These are phyloP conservation scores for Acanthiza pusilla DNA, from an alignment of 2,797 vertebrate genomes.

Conservation along the genomic window DNA sequence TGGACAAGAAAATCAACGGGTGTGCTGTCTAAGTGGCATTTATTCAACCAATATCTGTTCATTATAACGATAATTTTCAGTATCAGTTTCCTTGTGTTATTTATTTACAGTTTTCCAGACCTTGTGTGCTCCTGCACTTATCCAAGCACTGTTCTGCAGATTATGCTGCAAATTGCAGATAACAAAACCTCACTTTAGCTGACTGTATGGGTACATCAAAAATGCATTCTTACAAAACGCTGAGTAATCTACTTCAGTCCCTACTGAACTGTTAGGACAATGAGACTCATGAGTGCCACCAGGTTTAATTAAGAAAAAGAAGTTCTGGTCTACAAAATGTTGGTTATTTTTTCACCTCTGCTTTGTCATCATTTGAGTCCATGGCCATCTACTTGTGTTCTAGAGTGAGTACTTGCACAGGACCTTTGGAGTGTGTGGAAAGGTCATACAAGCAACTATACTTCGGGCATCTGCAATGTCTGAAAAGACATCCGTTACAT, in stretches of 20 bases:
- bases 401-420: background rate
- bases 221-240: background rate
- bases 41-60: background rate
- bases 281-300: background rate
- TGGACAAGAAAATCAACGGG: too few relatives aligned
- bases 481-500: background rate
- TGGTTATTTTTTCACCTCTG: background rate
- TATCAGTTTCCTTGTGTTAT: background rate
- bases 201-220: background rate
- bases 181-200: background rate
- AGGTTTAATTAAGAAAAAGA: background rate
- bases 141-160: background rate
- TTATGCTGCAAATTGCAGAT: background rate
- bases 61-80: background rate
- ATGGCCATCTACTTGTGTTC: background rate
- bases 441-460: background rate
- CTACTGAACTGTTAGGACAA: background rate
- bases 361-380: background rate
- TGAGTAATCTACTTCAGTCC: background rate
- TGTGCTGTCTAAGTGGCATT: background rate
- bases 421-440: background rate
- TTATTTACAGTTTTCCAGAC: background rate
- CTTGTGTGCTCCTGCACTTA: background rate
- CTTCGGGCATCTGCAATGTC: background rate
- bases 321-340: background rate